Conservation (phyloP, 35 echinoderm and acorn worm genomes). For the Antedon bifida region DNA sequence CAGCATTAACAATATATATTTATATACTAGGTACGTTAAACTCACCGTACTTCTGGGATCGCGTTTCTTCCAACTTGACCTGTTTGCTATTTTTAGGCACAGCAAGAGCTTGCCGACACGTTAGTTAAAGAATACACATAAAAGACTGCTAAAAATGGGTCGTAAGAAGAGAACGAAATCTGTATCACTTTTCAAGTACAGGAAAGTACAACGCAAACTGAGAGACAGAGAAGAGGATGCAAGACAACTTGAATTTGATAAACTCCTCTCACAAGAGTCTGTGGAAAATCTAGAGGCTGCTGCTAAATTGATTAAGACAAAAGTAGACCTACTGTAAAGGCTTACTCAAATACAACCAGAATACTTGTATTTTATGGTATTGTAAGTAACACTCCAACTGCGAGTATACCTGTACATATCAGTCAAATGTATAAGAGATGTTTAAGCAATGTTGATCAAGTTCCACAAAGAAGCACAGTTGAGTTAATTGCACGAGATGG, state of each 20-base stretch:
- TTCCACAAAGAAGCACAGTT: conserved; percentile 38
- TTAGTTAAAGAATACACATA: too few species aligned
- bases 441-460: conserved; percentile 12
- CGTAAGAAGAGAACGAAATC: background rate
- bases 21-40: too few species aligned
- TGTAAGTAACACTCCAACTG: conserved; percentile 30
- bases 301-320: conserved; percentile 3
- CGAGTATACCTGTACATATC: conserved; percentile 21
- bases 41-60: too few species aligned
- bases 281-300: conserved; percentile 28
- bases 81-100: too few species aligned
- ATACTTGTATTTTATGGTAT: conserved; percentile 45
- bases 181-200: conserved; percentile 7
- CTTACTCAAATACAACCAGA: conserved; percentile 20
- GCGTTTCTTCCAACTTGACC: too few species aligned
- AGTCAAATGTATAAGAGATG: conserved; percentile 16
- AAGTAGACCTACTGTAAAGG: conserved; percentile 13
- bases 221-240: conserved; percentile 23
- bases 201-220: too few species aligned
- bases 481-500: conserved; percentile 34
- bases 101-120: too few species aligned
- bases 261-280: conserved; percentile 19
- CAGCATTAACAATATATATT: too few species aligned
- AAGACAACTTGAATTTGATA: conserved; percentile 24
- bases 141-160: too few species aligned